Evolutionary conservation across 1,140 invertebrate species (phyloP).

Genomic region (Drosophila albomicans): DNA sequence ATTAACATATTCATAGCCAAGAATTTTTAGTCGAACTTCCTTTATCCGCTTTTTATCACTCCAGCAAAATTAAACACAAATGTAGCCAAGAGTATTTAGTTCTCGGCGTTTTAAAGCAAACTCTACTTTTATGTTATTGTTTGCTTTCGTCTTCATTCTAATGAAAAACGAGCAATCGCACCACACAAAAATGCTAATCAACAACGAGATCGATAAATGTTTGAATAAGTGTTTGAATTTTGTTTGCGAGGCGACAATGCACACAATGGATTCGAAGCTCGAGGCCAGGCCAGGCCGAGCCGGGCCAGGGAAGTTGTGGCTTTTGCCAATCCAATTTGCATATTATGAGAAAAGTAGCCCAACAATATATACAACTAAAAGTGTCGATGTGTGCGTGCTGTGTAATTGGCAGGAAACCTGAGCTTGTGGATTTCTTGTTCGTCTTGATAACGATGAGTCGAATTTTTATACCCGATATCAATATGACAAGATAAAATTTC

Average conservation of each 20-base stretch:
- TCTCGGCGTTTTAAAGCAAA: neutral
- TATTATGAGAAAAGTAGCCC: conserved; percentile 66
- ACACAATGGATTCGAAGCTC: conserved; percentile 39
- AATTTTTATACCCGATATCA: neutral
- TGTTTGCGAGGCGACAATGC: conserved; percentile 50
- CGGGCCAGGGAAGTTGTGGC: conserved; percentile 57
- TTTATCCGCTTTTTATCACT: neutral
- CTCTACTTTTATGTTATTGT: conserved; percentile 39
- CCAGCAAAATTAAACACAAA: conserved; percentile 7
- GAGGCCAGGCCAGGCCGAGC: conserved; percentile 17
- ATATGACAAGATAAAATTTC: too few species aligned
- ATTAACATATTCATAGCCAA: neutral
- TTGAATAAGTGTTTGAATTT: conserved; percentile 68
- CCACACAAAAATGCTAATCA: conserved; percentile 73
- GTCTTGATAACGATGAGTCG: conserved; percentile 13
- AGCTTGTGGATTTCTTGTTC: conserved; percentile 4
- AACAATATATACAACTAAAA: neutral
- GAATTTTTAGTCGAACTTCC: too few species aligned
- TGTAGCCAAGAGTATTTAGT: neutral
- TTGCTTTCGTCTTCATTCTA: conserved; percentile 52
- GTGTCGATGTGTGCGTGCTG: conserved; percentile 1
- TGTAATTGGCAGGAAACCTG: conserved; percentile 22
- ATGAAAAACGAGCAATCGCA: conserved; percentile 54
- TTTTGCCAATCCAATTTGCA: conserved; percentile 71
- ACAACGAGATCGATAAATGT: conserved; percentile 75